A percentile compares a stretch with the other conserved stretches of the same genome.
Conservation (phyloP, 2,888 invertebrate genomes). For the Drosophila anomalipes region DNA sequence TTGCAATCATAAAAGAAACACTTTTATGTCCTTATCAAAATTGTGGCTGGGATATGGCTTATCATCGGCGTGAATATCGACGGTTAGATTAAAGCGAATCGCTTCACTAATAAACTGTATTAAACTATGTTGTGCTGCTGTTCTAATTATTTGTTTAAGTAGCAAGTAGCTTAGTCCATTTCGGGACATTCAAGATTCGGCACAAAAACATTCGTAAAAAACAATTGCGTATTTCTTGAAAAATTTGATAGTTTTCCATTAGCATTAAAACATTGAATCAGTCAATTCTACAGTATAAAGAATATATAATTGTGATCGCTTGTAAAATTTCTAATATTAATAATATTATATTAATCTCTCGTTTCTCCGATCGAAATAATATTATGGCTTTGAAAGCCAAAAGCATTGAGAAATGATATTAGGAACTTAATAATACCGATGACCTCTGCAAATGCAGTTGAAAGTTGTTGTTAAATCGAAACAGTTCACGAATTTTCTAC, state of each 20-base stretch:
- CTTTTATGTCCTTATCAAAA: slow-evolving; percentile 11
- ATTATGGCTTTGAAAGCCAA: too few species aligned
- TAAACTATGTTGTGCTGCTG: not conserved
- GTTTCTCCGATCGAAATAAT: not conserved
- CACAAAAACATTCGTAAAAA: not conserved
- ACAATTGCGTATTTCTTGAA: not conserved
- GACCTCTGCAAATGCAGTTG: not conserved
- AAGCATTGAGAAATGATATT: too few species aligned
- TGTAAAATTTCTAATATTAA: not conserved
- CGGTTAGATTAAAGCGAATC: slow-evolving; percentile 23
- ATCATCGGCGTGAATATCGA: slow-evolving; percentile 4
- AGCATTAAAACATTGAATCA: too few species aligned
- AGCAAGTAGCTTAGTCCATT: not conserved
- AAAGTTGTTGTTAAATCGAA: not conserved
- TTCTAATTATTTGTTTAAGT: slow-evolving; percentile 5
- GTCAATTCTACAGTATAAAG: not conserved
- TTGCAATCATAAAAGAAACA: not conserved
- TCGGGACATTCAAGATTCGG: not conserved
- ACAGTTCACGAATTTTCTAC: not conserved
- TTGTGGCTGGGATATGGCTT: not conserved
- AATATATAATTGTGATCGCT: not conserved
- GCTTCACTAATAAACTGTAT: not conserved
- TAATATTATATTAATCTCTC: not conserved
- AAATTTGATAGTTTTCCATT: not conserved
- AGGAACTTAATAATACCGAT: not conserved